Evolutionary conservation across 2,113 vertebrate genomes (phyloP).

Genomic region (Parus major): DNA sequence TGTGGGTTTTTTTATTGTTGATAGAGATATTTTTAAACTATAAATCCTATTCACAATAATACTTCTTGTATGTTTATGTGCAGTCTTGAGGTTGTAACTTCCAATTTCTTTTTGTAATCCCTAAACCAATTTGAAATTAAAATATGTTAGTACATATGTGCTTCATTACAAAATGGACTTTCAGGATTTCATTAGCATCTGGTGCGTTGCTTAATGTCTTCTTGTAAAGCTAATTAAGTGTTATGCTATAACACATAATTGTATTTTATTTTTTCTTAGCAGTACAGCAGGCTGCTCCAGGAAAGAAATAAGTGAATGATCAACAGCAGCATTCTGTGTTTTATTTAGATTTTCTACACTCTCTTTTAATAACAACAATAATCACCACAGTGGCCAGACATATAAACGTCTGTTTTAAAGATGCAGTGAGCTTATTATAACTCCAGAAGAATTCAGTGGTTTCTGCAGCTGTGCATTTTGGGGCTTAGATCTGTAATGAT

Average conservation of each 20-base stretch:
- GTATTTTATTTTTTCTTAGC: conserved; percentile 6
- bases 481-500: not conserved
- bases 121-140: not conserved
- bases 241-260: not conserved
- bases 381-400: not conserved
- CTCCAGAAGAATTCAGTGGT: not conserved
- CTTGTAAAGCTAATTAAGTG: conserved; percentile 40
- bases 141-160: conserved; percentile 9
- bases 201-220: not conserved
- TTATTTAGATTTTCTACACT: not conserved
- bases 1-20: not conserved
- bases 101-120: not conserved
- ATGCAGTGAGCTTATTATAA: not conserved
- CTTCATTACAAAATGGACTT: conserved; percentile 36
- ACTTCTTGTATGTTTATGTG: not conserved
- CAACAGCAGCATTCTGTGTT: not conserved
- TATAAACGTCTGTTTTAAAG: not conserved
- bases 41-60: not conserved
- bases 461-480: not conserved
- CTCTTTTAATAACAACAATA: not conserved
- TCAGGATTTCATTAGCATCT: conserved; percentile 44
- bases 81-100: not conserved
- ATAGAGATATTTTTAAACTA: not conserved
- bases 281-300: not conserved
- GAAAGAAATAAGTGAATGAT: not conserved